Base-by-base conservation (phyloP, 2,113 vertebrate species). In the Brachyhypopomus gauderio region DNA sequence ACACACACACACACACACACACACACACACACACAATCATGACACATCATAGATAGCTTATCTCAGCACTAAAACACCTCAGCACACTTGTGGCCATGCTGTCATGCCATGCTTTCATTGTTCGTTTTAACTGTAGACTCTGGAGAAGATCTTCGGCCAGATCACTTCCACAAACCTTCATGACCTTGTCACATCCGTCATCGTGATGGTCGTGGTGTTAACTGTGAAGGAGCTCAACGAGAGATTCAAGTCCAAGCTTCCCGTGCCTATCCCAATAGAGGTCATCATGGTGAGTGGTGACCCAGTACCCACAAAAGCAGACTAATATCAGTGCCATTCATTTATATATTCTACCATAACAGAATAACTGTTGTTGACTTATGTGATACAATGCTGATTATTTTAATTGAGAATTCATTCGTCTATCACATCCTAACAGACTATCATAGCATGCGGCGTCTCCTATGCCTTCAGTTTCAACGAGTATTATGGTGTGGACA, bases 171-270 rank as follows among this genome's bases (percentile, higher is more conserved):
- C 94, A 73, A 99, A 99, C 14, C 69, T 96, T 0, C 94, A 96
- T 30, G 97, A 98, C 81, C 90, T 99, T 19, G 92, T 98, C 83
- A 97, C 96, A 0, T 89, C 97, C 7, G 36, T 97, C 48, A 20
- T 97, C 71, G 93, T 98, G 84, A 92, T 98, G 84, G 58, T 94
- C 63, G 72, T 93, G 0, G 96, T 99, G 80, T 96, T 94, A 0
- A 80, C 90, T 1, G 93, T 98, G 23, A 99, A 99, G 87, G 97
- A 98, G 89, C 62, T 99, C 20, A 99, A 99, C 0, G 94, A 98
- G 23, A 92, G 92, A 83, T 99, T 86, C 89, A 98, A 94, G 92
- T 90, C 92, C 80, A 98, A 96, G 87, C 92, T 99, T 27, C 97
- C 96, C 0, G 86, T 95, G 60, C 96, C 97, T 4, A 96, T 99